A percentile compares a stretch with the other conserved stretches of the same genome.
These are phyloP conservation scores for Saguinus midas DNA, from an alignment of 2,113 vertebrate species.

Conservation along the genomic window DNA sequence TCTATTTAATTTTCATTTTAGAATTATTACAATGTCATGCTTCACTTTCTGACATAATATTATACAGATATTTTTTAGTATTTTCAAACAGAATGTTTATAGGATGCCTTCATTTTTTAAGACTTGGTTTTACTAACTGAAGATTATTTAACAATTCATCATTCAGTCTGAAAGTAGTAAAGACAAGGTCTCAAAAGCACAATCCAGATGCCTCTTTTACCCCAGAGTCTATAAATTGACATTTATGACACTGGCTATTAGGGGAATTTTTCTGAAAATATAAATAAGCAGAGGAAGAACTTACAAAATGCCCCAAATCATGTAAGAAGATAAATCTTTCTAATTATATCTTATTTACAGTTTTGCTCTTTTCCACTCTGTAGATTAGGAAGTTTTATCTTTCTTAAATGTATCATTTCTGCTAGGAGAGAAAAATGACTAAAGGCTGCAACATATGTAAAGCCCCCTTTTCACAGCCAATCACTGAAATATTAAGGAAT, in stretches of 20 bases:
- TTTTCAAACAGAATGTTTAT: conserved; percentile 49
- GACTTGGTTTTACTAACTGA: conserved; percentile 16
- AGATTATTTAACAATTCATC: conserved; percentile 50
- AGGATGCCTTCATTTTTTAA: conserved; percentile 39
- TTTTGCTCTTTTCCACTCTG: conserved; percentile 42
- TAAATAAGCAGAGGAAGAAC: conserved; percentile 40
- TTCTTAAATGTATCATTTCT: conserved; percentile 69
- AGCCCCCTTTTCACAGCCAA: background rate
- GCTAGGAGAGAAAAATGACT: conserved; percentile 19
- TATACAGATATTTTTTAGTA: background rate
- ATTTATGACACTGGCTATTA: conserved; percentile 29
- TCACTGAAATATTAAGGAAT: conserved; percentile 49
- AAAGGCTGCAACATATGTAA: background rate
- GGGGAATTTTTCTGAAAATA: conserved; percentile 29
- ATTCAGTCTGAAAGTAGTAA: conserved; percentile 17
- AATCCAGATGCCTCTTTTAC: background rate
- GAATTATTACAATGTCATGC: background rate
- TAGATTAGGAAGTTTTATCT: conserved; percentile 48
- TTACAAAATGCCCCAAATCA: conserved; percentile 24
- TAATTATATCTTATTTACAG: conserved; percentile 47
- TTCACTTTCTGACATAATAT: conserved; percentile 46
- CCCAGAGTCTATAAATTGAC: background rate
- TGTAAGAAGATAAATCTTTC: conserved; percentile 50
- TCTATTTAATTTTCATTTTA: conserved; percentile 34
- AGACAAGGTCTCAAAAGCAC: conserved; percentile 4